Evolutionary conservation across 1,140 invertebrate species (phyloP), one percentile per base, ranked within the genome.

Genomic region (Drosophila biarmipes): DNA sequence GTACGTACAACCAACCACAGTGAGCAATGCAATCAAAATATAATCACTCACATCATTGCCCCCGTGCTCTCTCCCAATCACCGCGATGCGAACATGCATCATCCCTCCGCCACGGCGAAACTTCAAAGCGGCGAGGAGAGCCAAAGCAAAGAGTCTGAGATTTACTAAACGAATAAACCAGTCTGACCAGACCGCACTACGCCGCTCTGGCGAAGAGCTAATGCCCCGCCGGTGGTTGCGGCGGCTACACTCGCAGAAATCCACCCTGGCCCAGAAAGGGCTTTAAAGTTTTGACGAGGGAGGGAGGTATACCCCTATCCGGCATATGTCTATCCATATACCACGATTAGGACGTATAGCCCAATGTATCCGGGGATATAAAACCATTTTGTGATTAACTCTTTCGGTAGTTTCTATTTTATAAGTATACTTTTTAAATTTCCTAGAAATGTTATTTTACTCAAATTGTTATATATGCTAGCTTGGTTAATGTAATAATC

Each of bases 11-110:
- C 84, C 84, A 89, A 89, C 84, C 84, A 89, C 84, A 87, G 84
- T 87, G 82, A 87, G 82, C 82, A 89, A 87, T 87, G 82, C 84
- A 89, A 89, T 89, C 84, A 89, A 89, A 89, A 89, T 90, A 89
- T 89, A 89, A 89, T 89, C 84, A 89, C 84, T 89, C 84, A 89
- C 84, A 90, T 90, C 84, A 89, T 87, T 90, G 84, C 85, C 84
- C 84, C 84, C 85, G 85, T 89, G 85, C 84, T 89, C 84, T 84
- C 84, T 87, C 75, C 84, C 84, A 84, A 89, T 87, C 84, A 87
- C 84, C 84, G 79, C 85, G 76, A 89, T 80, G 84, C 85, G 79
- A 81, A 87, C 73, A 76, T 86, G 82, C 86, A 89, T 89, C 84
- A 89, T 84, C 84, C 84, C 84, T 84, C 80, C 73, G 61, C 81